Evolutionary conservation across 2,888 invertebrate species (phyloP), one percentile per base, ranked within the genome.

Genomic region (Drosophila mercatorum): DNA sequence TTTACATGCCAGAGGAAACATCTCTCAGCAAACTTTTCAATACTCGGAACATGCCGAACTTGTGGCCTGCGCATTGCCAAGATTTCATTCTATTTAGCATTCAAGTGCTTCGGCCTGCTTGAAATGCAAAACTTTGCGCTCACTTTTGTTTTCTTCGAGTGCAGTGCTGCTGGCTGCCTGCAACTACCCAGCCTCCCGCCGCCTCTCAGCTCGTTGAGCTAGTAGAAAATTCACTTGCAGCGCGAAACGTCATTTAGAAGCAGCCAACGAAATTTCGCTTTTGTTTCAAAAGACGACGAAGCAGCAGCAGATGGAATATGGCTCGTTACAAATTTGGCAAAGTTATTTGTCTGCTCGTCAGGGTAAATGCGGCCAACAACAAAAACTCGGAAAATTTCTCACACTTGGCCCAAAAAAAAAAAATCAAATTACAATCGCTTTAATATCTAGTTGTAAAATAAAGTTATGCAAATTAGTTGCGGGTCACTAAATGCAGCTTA

Each of bases 321-420:
- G 72, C 79, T 68, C 70, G 62, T 73, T 76, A 68, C 73, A 73
- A 78, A 77, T 73, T 70, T 76, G 67, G 71, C 76, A 43, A 72
- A 72, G 78, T 62, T 76, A 71, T 76, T 76, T 65, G 41, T 57
- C 26, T 17, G 57, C 34, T 34, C 52, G 43, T n/a, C 34, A 56
- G 49, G 49, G 41, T 41, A 41, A 53, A 22, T 58, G 52, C 41
- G 38, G 53, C 26, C 72, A 41, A 44, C 46, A 46, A 3, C 46
- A 14, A 44, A 7, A 14, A 26, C 17, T 17, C 4, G 5, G 5
- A 12, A 6, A 12, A 51, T 56, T 17, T 38, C 47, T 40, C 55
- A 41, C 55, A 55, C 52, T 46, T 8, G 26, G 52, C 41, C 58
- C 17, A 17, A 17, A 17, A 49, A 62, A 17, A 49, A 62, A 26